Conservation (phyloP, 2,113 vertebrate genomes). For the Copsychus sechellarum region DNA sequence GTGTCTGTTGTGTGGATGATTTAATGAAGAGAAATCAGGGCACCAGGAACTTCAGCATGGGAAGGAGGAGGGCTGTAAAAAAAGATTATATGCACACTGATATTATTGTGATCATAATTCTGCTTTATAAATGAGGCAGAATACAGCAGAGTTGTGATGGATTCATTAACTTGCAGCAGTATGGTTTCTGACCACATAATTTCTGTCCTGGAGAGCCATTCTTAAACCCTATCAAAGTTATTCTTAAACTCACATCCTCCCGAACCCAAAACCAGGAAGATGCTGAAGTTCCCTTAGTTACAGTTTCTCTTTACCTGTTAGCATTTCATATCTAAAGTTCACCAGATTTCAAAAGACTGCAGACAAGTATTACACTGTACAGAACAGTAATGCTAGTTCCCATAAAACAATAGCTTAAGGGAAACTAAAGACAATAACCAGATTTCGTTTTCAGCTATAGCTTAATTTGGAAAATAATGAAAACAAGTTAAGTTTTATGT, state of each 20-base stretch:
- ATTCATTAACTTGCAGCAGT: background rate
- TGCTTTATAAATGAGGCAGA: background rate
- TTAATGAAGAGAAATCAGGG: background rate
- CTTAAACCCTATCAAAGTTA: background rate
- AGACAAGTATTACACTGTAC: background rate
- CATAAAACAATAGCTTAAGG: slow-evolving; percentile 49
- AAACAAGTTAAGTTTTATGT: slow-evolving; percentile 68
- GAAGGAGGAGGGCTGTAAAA: background rate
- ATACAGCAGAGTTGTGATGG: background rate
- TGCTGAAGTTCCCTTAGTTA: background rate
- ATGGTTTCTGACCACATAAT: background rate
- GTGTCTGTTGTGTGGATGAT: background rate
- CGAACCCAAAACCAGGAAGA: background rate
- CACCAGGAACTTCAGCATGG: background rate
- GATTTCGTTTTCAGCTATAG: slow-evolving; percentile 29
- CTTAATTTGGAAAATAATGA: slow-evolving; percentile 67
- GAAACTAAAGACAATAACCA: slow-evolving; percentile 39
- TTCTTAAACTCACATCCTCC: background rate
- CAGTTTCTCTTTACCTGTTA: slow-evolving; percentile 1
- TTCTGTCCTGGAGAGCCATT: background rate
- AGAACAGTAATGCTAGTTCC: background rate
- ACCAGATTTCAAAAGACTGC: slow-evolving; percentile 40
- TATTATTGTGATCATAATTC: background rate
- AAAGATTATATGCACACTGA: background rate
- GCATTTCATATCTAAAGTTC: slow-evolving; percentile 53